phyloP scores from a whole-genome alignment of 2,888 invertebrate genomes.

The Amblyjoppa fuscipennis region DNA sequence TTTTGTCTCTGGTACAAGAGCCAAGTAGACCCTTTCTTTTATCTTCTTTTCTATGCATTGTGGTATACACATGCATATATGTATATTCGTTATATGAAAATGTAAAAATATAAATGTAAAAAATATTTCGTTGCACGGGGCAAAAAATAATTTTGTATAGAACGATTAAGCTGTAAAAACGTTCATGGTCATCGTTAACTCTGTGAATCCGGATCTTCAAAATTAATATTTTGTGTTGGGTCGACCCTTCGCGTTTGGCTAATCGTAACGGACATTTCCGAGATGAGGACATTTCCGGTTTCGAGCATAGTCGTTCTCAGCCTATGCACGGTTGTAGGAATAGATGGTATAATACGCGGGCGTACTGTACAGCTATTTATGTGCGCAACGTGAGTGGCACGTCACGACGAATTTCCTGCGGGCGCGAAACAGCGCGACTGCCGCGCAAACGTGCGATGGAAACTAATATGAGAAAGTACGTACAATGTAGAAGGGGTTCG shows the following conservation, averaged over 20 bases:
- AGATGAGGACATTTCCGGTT: constrained; percentile 18
- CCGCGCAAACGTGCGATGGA: constrained; percentile 19
- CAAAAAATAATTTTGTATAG: not conserved
- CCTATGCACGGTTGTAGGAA: not conserved
- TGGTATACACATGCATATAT: not conserved
- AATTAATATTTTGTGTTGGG: not conserved
- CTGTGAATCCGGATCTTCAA: not conserved
- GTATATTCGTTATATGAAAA: not conserved
- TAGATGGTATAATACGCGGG: not conserved
- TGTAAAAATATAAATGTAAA: not conserved
- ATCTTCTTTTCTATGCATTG: not conserved
- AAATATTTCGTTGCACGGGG: not conserved
- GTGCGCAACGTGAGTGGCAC: constrained; percentile 30
- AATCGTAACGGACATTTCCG: not conserved
- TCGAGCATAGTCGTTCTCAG: not conserved
- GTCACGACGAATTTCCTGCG: constrained; percentile 57
- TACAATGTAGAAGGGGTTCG: not conserved
- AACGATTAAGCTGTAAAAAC: not conserved
- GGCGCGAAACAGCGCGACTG: constrained; percentile 12
- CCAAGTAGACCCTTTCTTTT: not conserved
- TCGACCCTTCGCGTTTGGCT: not conserved
- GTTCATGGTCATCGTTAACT: not conserved
- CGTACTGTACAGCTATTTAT: constrained; percentile 37
- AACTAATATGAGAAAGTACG: constrained; percentile 37
- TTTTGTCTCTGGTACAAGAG: not conserved